Evolutionary conservation across 2,888 invertebrate species (phyloP).

Genomic region (Teleogryllus oceanicus): DNA sequence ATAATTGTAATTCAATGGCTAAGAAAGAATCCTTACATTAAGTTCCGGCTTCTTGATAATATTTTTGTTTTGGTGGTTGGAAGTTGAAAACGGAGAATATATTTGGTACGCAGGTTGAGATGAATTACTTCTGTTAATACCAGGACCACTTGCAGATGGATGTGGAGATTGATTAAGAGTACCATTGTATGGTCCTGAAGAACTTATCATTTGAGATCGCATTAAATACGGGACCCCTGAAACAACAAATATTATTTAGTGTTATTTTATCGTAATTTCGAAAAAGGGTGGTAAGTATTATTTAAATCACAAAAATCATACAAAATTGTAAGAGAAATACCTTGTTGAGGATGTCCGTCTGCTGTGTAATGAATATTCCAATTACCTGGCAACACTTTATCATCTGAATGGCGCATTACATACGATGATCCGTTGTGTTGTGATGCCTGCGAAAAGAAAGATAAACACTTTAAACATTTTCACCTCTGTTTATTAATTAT

Average conservation of each 20-base stretch:
- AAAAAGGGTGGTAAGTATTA: too few species aligned
- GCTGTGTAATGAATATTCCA: constrained; percentile 23
- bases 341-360: constrained; percentile 25
- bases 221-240: not conserved
- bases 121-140: constrained; percentile 4
- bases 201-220: constrained; percentile 25
- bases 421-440: constrained; percentile 19
- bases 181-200: constrained; percentile 18
- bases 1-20: not conserved
- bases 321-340: not conserved
- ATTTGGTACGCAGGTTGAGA: not conserved
- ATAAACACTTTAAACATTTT: too few species aligned
- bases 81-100: not conserved
- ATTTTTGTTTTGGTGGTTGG: constrained; percentile 3
- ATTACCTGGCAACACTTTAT: constrained; percentile 18
- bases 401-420: constrained; percentile 24
- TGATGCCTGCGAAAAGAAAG: not conserved
- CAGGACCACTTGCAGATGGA: not conserved
- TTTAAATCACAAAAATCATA: not conserved
- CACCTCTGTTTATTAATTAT: too few species aligned
- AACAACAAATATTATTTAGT: not conserved
- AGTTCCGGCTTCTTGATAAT: not conserved
- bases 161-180: not conserved
- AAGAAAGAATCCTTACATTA: constrained; percentile 18
- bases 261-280: not conserved